A percentile compares a stretch with the other conserved stretches of the same genome.
Evolutionary conservation across 1,140 invertebrate species (phyloP).

Genomic region (Cydia pomonella): DNA sequence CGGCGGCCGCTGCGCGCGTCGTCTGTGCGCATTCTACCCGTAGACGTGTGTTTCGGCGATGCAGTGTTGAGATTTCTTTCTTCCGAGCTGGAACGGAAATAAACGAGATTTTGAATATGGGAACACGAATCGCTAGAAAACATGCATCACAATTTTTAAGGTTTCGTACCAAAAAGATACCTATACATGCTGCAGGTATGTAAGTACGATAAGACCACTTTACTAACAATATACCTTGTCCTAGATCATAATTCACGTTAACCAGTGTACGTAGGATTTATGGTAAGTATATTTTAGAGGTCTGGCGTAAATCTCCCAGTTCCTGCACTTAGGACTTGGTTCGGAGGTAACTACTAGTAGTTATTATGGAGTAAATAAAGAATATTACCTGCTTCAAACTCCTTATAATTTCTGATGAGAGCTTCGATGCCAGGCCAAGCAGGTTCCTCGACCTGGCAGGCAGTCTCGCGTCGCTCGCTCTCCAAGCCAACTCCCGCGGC

Average conservation of each 20-base stretch:
- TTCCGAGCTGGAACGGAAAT: conserved; percentile 51
- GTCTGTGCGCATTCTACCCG: conserved; percentile 61
- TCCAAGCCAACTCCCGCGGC: conserved; percentile 55
- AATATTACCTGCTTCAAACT: conserved; percentile 60
- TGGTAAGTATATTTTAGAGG: no score
- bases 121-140: no score
- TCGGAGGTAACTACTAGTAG: no score
- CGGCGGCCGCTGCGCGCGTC: conserved; percentile 54
- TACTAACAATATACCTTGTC: no score
- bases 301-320: no score
- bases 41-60: conserved; percentile 57
- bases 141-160: no score
- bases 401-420: conserved; percentile 55
- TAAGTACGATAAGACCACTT: no score
- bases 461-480: conserved; percentile 39
- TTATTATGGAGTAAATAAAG: not conserved
- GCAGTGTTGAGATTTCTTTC: conserved; percentile 55
- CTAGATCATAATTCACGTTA: no score
- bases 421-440: conserved; percentile 61
- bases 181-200: no score
- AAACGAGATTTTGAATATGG: conserved; percentile 2
- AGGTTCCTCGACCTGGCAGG: conserved; percentile 52
- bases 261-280: no score
- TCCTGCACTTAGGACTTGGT: no score
- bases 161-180: no score